These are phyloP conservation scores for Actinostola sp. DNA, from an alignment of 92 coral and sea anemone species.

Conservation along the genomic window DNA sequence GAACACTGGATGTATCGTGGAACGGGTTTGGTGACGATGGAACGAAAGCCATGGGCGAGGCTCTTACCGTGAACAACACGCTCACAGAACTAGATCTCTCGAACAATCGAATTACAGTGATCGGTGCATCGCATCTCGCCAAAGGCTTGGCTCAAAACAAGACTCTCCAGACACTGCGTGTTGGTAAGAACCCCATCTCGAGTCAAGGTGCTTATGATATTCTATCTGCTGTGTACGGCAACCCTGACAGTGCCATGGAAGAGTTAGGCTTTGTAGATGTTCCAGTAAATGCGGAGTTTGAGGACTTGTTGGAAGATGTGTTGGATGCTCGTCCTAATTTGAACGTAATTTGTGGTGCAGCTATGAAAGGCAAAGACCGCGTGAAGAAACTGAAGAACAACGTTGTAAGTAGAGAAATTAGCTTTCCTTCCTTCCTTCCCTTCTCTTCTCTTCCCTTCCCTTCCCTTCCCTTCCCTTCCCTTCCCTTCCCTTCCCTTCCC, in stretches of 20 bases:
- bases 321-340: slow-evolving; percentile 69
- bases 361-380: slow-evolving; percentile 88
- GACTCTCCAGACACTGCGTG: slow-evolving; percentile 69
- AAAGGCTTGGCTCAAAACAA: slow-evolving; percentile 71
- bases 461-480: neutral
- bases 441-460: neutral
- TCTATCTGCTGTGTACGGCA: slow-evolving; percentile 63
- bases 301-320: slow-evolving; percentile 74
- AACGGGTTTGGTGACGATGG: slow-evolving; percentile 98
- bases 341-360: slow-evolving; percentile 86
- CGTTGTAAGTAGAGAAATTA: slow-evolving; percentile 64
- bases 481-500: neutral
- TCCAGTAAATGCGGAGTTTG: slow-evolving; percentile 84
- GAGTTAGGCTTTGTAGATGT: slow-evolving; percentile 86
- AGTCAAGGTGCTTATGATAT: slow-evolving; percentile 77
- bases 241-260: slow-evolving; percentile 76
- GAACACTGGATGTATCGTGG: slow-evolving; percentile 87
- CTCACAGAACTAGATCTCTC: slow-evolving; percentile 83
- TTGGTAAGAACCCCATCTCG: slow-evolving; percentile 83
- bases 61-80: slow-evolving; percentile 67
- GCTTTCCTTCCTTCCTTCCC: no score
- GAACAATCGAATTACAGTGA: slow-evolving; percentile 72
- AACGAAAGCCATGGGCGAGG: slow-evolving; percentile 79
- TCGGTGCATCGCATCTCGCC: slow-evolving; percentile 73
- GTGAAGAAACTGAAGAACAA: slow-evolving; percentile 76